Conservation (phyloP, 2,797 vertebrate species). For the Manis crassicaudata region DNA sequence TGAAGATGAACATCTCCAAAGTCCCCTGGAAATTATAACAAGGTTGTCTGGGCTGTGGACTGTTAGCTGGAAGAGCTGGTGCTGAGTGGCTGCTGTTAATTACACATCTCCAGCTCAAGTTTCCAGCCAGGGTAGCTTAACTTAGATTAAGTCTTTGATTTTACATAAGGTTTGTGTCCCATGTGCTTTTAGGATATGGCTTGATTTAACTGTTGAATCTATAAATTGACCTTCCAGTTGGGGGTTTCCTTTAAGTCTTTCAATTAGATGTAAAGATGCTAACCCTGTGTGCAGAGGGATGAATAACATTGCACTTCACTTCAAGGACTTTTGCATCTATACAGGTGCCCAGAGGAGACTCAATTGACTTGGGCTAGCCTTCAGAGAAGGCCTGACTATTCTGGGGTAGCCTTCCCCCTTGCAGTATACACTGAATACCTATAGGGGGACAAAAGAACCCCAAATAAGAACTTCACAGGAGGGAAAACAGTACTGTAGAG, state of each 20-base stretch:
- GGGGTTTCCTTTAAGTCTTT: constrained; percentile 64
- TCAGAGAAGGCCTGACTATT: constrained; percentile 53
- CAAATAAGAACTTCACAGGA: neutral
- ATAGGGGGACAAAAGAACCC: neutral
- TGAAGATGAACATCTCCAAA: neutral
- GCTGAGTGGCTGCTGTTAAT: constrained; percentile 73
- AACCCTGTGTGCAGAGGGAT: constrained; percentile 55
- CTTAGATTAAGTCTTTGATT: constrained; percentile 85
- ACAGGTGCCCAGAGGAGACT: neutral
- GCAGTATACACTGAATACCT: neutral
- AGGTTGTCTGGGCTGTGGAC: neutral
- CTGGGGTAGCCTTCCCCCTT: neutral
- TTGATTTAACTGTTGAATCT: constrained; percentile 80
- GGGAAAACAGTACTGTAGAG: neutral
- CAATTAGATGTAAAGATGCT: constrained; percentile 54
- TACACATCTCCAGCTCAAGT: constrained; percentile 72
- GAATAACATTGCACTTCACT: constrained; percentile 13
- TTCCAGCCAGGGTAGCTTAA: constrained; percentile 68
- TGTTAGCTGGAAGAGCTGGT: neutral
- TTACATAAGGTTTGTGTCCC: constrained; percentile 76
- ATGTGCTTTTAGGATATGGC: constrained; percentile 74
- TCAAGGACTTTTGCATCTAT: constrained; percentile 44
- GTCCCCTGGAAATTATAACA: neutral
- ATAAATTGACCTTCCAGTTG: constrained; percentile 73
- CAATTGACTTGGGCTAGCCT: constrained; percentile 45